Base-by-base conservation (phyloP, 2,888 invertebrate genomes). In the Bembecia ichneumoniformis region DNA sequence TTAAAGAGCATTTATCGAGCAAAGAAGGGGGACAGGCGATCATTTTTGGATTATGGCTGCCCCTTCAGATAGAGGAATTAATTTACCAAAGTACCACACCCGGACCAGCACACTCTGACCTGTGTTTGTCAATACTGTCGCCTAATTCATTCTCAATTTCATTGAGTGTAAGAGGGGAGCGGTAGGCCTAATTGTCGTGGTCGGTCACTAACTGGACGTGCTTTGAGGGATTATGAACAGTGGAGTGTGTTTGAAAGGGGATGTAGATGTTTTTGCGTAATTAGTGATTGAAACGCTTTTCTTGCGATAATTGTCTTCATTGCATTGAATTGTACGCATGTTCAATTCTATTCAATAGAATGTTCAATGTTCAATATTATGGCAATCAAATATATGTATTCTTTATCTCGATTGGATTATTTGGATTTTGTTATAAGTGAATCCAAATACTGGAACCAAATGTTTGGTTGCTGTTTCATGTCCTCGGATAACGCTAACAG, bases 11-110 rank as follows among this genome's bases (percentile, higher is more conserved):
- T 80, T 84, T 83, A 83, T 77, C 76, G 73, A 60, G 66, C 60
- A 58, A 60, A 59, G 68, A 74, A 79, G 78, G 68, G 74, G 80
- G 78, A 77, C 77, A 75, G 72, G 57, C 78, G 75, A 87, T 86
- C 81, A 84, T 84, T 86, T 83, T 79, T 78, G 83, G 83, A 86
- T 86, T 84, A 86, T 77, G 69, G 66, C 82, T 72, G 77, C 77
- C 80, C 76, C 71, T 64, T 55, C 64, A 74, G 74, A 82, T 78
- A 81, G 71, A 75, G 74, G 83, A 79, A 86, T 87, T 84, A 81
- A 87, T 84, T 86, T 77, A 68, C 64, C 66, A 68, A 71, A 77
- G 71, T 68, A 67, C 67, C 60, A 47, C 58, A 50, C 55, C 55
- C 51, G 14, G 43, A 56, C 84, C 81, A 74, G 53, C 59, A 50